Percentiles rank a stretch among this genome's conserved stretches.
Conservation (phyloP, 2,888 invertebrate species). For the Lucinisca nassula region DNA sequence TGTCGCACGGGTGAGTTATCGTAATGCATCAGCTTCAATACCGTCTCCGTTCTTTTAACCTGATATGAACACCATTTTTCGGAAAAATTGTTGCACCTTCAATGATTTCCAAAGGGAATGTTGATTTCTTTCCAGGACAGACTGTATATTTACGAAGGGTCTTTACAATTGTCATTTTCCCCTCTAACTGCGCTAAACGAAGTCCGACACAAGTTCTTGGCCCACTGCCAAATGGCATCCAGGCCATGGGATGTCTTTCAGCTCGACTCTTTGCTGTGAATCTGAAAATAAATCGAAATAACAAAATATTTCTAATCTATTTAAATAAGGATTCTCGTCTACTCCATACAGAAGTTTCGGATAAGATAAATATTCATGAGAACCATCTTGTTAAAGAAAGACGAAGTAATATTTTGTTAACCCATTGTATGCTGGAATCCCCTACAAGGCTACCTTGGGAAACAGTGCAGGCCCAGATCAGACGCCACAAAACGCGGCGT, state of each 20-base stretch:
- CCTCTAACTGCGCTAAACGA: slow-evolving; percentile 84
- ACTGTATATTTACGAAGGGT: slow-evolving; percentile 79
- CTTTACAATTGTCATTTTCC: slow-evolving; percentile 82
- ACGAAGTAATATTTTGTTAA: too few relatives aligned
- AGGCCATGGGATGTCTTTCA: slow-evolving; percentile 80
- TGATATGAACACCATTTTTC: slow-evolving; percentile 78
- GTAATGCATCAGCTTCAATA: too few relatives aligned
- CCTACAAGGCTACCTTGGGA: too few relatives aligned
- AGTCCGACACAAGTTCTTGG: slow-evolving; percentile 84
- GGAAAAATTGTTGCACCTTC: slow-evolving; percentile 85
- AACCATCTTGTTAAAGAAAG: too few relatives aligned
- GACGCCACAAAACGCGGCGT: too few relatives aligned
- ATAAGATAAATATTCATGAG: too few relatives aligned
- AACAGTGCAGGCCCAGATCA: too few relatives aligned
- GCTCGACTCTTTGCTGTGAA: slow-evolving; percentile 77
- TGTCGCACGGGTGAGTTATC: too few relatives aligned
- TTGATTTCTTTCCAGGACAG: slow-evolving; percentile 70
- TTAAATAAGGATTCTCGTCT: too few relatives aligned
- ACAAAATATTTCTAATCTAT: too few relatives aligned
- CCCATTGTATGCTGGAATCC: too few relatives aligned
- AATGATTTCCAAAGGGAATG: slow-evolving; percentile 75
- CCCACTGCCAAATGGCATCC: slow-evolving; percentile 86
- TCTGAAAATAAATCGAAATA: slow-evolving; percentile 65
- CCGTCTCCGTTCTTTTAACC: slow-evolving; percentile 31
- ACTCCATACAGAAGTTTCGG: too few relatives aligned